Evolutionary conservation across 2,113 vertebrate species (phyloP).

Genomic region (Tympanuchus pallidicinctus): DNA sequence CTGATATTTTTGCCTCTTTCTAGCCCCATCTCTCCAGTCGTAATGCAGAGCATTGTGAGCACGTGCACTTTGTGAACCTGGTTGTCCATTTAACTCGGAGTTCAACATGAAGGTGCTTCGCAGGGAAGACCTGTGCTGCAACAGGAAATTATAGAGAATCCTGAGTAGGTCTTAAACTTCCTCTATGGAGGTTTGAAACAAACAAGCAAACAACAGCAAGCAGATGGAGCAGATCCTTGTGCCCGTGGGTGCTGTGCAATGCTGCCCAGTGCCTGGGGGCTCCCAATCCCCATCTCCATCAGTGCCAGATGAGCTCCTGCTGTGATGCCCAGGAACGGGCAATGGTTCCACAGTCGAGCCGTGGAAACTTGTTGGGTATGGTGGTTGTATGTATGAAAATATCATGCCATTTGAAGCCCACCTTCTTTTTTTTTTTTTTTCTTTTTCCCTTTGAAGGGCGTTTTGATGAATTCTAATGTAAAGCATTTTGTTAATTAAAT

Average conservation of each 20-base stretch:
- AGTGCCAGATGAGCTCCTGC: not conserved
- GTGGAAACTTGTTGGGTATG: accelerated
- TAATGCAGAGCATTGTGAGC: not conserved
- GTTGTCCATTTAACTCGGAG: not conserved
- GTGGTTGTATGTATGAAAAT: not conserved
- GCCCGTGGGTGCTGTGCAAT: no score
- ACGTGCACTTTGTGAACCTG: not conserved
- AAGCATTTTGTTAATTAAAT: conserved; percentile 64
- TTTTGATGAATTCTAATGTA: conserved; percentile 53
- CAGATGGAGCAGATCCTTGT: not conserved
- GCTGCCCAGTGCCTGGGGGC: no score
- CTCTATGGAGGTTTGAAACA: not conserved
- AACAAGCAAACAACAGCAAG: not conserved
- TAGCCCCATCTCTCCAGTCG: accelerated
- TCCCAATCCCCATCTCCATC: no score
- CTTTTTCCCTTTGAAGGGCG: not conserved
- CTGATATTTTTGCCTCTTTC: not conserved
- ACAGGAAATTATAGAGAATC: accelerated
- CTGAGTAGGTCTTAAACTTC: accelerated
- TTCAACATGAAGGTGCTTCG: not conserved
- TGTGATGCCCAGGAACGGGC: not conserved
- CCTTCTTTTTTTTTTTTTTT: not conserved
- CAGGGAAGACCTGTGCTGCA: not conserved
- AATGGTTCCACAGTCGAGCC: not conserved
- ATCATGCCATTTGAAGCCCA: not conserved